Conservation (phyloP, 2,888 invertebrate genomes). For the Ophioninae sp. region DNA sequence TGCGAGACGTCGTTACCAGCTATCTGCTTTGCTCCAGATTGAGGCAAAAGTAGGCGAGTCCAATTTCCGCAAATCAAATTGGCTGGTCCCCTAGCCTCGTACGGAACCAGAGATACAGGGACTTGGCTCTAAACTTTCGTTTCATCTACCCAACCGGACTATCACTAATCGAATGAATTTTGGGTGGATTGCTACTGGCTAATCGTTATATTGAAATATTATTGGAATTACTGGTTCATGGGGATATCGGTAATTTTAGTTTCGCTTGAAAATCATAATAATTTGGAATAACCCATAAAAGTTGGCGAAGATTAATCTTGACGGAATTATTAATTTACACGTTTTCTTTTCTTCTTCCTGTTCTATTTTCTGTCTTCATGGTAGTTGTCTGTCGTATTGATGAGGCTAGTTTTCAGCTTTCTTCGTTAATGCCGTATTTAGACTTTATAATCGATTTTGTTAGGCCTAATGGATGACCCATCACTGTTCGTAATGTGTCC, state of each 20-base stretch:
- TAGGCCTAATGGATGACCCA: no score
- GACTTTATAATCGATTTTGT: no score
- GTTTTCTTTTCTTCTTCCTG: not conserved
- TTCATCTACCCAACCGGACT: not conserved
- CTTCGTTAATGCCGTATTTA: no score
- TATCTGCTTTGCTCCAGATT: conserved; percentile 15
- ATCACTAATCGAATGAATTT: not conserved
- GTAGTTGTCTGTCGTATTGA: no score
- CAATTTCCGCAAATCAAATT: conserved; percentile 58
- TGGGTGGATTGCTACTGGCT: not conserved
- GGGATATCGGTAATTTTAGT: not conserved
- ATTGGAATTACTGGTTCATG: not conserved
- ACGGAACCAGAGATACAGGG: not conserved
- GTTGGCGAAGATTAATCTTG: not conserved
- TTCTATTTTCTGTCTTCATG: not conserved
- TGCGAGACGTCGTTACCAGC: not conserved
- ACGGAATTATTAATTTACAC: not conserved
- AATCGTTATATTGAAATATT: not conserved
- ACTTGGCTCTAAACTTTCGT: not conserved
- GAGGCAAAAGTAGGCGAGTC: conserved; percentile 21
- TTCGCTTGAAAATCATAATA: not conserved
- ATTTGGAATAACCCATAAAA: not conserved
- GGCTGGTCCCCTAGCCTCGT: not conserved
- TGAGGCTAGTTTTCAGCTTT: no score
- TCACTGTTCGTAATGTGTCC: no score